Evolutionary conservation across 2,113 vertebrate genomes (phyloP).

Genomic region (Murina feae): DNA sequence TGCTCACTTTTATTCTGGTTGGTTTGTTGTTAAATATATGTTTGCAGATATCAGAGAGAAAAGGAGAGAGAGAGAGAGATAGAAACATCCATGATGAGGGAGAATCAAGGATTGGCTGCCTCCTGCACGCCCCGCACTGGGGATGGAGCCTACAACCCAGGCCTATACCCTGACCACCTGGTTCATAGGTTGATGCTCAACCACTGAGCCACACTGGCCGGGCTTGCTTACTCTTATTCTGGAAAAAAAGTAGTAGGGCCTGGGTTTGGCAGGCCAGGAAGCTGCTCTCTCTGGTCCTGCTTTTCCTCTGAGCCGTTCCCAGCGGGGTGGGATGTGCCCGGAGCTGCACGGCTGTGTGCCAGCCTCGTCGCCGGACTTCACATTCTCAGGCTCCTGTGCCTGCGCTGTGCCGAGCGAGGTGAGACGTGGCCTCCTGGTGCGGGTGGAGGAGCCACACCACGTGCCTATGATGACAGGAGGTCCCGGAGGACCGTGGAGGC

Average conservation of each 20-base stretch:
- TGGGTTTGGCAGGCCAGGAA: not conserved
- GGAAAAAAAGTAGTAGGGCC: not conserved
- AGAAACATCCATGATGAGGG: too few relatives aligned
- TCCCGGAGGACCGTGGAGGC: not conserved
- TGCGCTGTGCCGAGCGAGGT: not conserved
- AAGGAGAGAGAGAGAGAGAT: too few relatives aligned
- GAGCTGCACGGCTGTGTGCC: not conserved
- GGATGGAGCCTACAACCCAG: too few relatives aligned
- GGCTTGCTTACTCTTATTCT: not conserved
- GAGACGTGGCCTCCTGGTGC: not conserved
- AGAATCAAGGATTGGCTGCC: too few relatives aligned
- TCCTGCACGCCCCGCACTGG: too few relatives aligned
- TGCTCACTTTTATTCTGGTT: not conserved
- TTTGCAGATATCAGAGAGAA: too few relatives aligned
- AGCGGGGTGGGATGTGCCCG: not conserved
- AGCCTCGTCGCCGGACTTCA: not conserved
- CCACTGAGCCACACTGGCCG: too few relatives aligned
- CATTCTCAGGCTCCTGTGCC: not conserved
- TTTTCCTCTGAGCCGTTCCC: not conserved
- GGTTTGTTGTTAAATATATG: too few relatives aligned
- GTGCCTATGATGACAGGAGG: not conserved
- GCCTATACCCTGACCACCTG: too few relatives aligned
- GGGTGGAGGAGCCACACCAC: not conserved
- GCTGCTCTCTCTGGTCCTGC: not conserved
- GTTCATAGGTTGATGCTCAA: too few relatives aligned